Percentiles rank a stretch among this genome's conserved stretches.
phyloP scores from a whole-genome alignment of 2,797 vertebrate species.

The Helostoma temminkii region DNA sequence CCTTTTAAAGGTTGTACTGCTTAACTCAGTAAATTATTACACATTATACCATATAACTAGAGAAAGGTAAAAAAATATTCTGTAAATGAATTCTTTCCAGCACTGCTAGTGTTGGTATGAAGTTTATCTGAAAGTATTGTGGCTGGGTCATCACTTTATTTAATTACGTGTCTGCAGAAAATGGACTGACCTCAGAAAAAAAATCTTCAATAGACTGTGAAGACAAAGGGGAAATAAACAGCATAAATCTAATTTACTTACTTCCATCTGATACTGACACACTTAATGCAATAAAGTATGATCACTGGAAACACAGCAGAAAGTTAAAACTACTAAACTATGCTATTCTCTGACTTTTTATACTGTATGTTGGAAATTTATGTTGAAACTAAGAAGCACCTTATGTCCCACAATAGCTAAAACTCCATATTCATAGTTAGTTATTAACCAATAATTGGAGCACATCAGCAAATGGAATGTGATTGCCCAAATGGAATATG shows the following conservation, averaged over 20 bases:
- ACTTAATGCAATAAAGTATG: conserved; percentile 32
- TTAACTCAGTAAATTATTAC: conserved; percentile 12
- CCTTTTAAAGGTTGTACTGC: conserved; percentile 17
- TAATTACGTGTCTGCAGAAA: conserved; percentile 34
- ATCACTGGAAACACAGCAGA: background rate
- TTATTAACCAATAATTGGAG: conserved; percentile 63
- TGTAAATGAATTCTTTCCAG: conserved; percentile 7
- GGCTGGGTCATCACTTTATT: conserved; percentile 33
- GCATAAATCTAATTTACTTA: conserved; percentile 35
- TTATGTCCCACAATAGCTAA: background rate
- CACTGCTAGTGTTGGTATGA: background rate
- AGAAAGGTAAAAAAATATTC: conserved; percentile 3
- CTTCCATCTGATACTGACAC: conserved; percentile 22
- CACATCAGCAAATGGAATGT: conserved; percentile 60
- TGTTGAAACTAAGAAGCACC: background rate
- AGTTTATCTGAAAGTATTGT: conserved; percentile 25
- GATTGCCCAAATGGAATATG: conserved; percentile 67
- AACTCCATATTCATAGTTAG: conserved; percentile 18
- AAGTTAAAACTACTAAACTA: background rate
- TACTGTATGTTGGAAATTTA: background rate
- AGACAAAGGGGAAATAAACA: conserved; percentile 44
- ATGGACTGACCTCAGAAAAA: conserved; percentile 24
- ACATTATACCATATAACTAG: conserved; percentile 9
- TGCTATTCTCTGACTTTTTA: background rate
- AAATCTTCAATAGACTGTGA: conserved; percentile 9